Conservation (phyloP, 2,113 vertebrate species). For the Sylvia atricapilla region DNA sequence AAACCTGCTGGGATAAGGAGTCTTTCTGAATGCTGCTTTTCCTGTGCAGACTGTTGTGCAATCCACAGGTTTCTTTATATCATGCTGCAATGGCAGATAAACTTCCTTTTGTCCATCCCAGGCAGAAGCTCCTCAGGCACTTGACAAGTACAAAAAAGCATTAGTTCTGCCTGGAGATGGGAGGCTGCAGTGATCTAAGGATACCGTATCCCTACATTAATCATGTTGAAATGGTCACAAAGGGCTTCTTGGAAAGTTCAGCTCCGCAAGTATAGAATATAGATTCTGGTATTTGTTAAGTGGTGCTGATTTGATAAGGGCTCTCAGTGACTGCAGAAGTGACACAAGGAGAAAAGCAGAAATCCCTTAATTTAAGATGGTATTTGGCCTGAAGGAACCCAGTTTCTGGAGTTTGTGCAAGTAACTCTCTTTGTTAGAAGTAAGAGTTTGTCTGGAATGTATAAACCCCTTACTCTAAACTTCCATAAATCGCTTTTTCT, state of each 20-base stretch:
- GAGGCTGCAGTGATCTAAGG: background rate
- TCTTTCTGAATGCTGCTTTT: background rate
- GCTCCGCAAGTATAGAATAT: background rate
- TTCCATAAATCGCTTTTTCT: background rate
- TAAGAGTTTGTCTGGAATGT: background rate
- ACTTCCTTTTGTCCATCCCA: background rate
- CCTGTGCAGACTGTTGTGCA: background rate
- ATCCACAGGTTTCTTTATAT: background rate
- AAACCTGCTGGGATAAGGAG: background rate
- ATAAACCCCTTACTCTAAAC: background rate
- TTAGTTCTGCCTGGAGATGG: background rate
- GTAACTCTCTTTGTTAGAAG: background rate
- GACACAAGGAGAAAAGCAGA: background rate
- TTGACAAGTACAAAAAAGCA: accelerated
- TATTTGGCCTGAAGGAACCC: background rate
- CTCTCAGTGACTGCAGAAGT: background rate
- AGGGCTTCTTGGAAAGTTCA: background rate
- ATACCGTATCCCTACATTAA: background rate
- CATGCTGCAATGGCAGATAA: background rate
- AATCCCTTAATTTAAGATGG: background rate
- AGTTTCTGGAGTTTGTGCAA: background rate
- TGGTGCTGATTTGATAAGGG: background rate
- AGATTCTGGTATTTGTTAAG: background rate
- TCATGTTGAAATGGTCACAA: background rate
- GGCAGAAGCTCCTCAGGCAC: background rate